These are phyloP conservation scores for Geotrupes spiniger DNA, from an alignment of 2,888 invertebrate species.

Conservation along the genomic window DNA sequence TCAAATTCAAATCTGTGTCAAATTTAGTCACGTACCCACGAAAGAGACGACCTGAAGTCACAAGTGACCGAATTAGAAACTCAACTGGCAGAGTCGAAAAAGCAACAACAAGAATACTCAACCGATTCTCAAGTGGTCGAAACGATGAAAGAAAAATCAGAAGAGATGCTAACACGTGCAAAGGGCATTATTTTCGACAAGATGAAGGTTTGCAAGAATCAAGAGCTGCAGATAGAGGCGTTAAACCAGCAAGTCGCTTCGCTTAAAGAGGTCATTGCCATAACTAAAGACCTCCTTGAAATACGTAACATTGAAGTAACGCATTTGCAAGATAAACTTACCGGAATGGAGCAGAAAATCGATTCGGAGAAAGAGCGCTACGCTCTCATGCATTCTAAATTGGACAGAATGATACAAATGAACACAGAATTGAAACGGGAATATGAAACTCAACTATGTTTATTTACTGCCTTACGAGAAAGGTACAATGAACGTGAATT, in stretches of 20 bases:
- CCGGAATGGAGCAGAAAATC: slow-evolving; percentile 66
- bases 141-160: slow-evolving; percentile 47
- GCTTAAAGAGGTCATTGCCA: slow-evolving; percentile 75
- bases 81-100: slow-evolving; percentile 41
- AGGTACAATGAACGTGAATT: slow-evolving; percentile 45
- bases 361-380: slow-evolving; percentile 72
- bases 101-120: slow-evolving; percentile 35
- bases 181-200: slow-evolving; percentile 72
- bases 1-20: neutral
- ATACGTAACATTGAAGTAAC: slow-evolving; percentile 77
- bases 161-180: slow-evolving; percentile 62
- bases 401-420: slow-evolving; percentile 67
- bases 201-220: slow-evolving; percentile 72
- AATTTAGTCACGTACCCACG: slow-evolving; percentile 54
- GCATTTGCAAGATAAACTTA: slow-evolving; percentile 66
- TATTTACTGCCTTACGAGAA: slow-evolving; percentile 60
- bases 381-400: slow-evolving; percentile 64
- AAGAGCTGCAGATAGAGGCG: slow-evolving; percentile 75
- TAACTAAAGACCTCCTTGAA: slow-evolving; percentile 76
- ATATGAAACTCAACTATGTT: slow-evolving; percentile 71
- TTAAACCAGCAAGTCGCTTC: slow-evolving; percentile 69
- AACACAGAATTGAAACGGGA: slow-evolving; percentile 75
- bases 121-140: slow-evolving; percentile 43
- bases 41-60: slow-evolving; percentile 48
- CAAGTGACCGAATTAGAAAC: slow-evolving; percentile 39